Percentiles rank a stretch among this genome's conserved stretches.
Conservation (phyloP, 2,888 invertebrate species). For the Agrilus biguttatus region DNA sequence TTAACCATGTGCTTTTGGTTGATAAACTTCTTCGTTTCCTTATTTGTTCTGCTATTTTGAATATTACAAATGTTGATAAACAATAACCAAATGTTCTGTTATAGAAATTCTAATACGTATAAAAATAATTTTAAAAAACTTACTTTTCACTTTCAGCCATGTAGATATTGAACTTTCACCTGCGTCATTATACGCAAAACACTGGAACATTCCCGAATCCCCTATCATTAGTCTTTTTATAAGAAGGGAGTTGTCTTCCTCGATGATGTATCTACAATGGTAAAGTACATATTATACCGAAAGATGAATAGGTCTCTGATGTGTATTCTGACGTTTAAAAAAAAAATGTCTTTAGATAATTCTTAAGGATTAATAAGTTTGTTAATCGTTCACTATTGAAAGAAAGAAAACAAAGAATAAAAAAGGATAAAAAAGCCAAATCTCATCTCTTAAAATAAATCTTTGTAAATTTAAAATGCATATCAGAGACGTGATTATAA, state of each 20-base stretch:
- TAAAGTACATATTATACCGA: background rate
- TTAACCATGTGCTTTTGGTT: slow-evolving; percentile 5
- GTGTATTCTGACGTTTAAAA: too few species aligned
- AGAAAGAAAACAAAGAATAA: too few species aligned
- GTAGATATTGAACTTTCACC: slow-evolving; percentile 82
- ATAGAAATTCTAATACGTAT: too few species aligned
- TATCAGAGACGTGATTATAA: too few species aligned
- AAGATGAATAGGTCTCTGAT: too few species aligned
- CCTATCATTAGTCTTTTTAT: slow-evolving; percentile 67
- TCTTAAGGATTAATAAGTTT: too few species aligned
- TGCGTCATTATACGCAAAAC: slow-evolving; percentile 79
- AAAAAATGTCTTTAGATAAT: too few species aligned
- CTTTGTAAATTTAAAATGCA: too few species aligned
- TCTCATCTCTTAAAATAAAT: too few species aligned
- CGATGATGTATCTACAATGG: slow-evolving; percentile 52
- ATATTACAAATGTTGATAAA: background rate
- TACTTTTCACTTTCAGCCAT: slow-evolving; percentile 91
- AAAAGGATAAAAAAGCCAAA: too few species aligned
- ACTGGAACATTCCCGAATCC: slow-evolving; percentile 92
- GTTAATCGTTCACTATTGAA: too few species aligned
- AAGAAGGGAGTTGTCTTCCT: slow-evolving; percentile 68
- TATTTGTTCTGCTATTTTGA: slow-evolving; percentile 8
- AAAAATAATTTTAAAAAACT: slow-evolving; percentile 33
- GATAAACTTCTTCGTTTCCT: slow-evolving; percentile 21
- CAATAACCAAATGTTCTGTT: background rate